Percentiles rank a stretch among this genome's conserved stretches.
These are phyloP conservation scores for Saturnia pavonia DNA, from an alignment of 2,888 invertebrate species.

Conservation along the genomic window DNA sequence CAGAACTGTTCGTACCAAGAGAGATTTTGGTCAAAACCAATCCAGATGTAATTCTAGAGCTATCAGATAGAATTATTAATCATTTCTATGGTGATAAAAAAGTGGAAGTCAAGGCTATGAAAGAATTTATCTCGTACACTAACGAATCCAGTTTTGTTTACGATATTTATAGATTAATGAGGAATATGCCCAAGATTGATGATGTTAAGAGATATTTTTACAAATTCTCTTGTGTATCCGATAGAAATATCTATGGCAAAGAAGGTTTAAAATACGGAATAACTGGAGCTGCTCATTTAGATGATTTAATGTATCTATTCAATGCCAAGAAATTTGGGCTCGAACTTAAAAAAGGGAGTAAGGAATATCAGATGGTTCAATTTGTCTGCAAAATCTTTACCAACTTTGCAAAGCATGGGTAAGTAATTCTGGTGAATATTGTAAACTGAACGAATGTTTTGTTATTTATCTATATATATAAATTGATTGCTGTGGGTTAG, in stretches of 20 bases:
- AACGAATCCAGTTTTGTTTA: constrained; percentile 38
- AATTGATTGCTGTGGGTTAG: too few species aligned
- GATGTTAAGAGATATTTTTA: constrained; percentile 37
- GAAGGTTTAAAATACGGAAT: constrained; percentile 44
- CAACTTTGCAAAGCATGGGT: constrained; percentile 65
- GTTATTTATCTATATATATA: too few species aligned
- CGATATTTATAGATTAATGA: constrained; percentile 33
- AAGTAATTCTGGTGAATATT: constrained; percentile 32
- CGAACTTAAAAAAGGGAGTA: constrained; percentile 41
- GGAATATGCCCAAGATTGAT: constrained; percentile 26
- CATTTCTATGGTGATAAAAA: constrained; percentile 47
- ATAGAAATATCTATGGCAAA: constrained; percentile 47
- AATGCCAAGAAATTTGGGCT: constrained; percentile 43
- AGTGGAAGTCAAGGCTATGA: constrained; percentile 33
- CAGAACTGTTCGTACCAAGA: constrained; percentile 51
- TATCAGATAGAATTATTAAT: constrained; percentile 45
- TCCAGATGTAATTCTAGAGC: constrained; percentile 37
- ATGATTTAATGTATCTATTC: constrained; percentile 60
- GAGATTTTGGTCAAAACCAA: constrained; percentile 34
- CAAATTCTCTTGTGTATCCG: constrained; percentile 49
- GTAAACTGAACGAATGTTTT: too few species aligned
- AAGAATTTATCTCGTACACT: constrained; percentile 40
- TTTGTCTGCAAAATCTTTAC: constrained; percentile 52
- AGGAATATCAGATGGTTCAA: constrained; percentile 48
- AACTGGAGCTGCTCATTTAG: constrained; percentile 52